Conservation (phyloP, 2,113 vertebrate genomes). For the Pachycephala philippinensis region DNA sequence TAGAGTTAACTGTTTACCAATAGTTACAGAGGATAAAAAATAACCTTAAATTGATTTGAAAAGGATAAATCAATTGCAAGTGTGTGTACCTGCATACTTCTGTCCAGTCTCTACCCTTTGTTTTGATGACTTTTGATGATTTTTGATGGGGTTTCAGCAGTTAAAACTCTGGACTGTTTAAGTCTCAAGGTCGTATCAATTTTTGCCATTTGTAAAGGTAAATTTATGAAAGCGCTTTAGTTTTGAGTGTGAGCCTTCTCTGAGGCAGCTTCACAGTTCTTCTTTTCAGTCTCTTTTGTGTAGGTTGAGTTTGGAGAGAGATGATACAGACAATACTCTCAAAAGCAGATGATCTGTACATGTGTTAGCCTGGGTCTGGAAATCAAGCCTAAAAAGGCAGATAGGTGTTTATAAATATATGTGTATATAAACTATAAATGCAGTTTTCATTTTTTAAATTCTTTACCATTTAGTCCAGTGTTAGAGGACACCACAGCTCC, state of each 20-base stretch:
- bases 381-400: background rate
- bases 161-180: background rate
- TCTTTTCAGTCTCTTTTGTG: background rate
- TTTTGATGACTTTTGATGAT: background rate
- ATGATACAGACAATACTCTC: background rate
- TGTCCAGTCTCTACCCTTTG: fast-evolving
- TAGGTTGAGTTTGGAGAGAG: background rate
- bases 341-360: background rate
- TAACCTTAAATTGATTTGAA: background rate
- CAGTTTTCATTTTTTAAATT: background rate
- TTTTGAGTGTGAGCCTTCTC: background rate
- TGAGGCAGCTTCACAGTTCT: background rate
- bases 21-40: background rate
- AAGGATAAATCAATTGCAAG: background rate
- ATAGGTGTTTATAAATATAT: background rate
- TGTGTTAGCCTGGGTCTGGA: background rate
- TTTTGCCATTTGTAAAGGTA: background rate
- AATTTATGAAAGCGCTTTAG: background rate
- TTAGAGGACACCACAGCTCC: background rate
- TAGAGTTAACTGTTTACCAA: background rate
- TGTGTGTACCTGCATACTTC: background rate
- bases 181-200: background rate
- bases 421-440: background rate
- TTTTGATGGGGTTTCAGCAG: background rate
- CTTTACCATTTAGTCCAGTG: background rate